A percentile compares a stretch with the other conserved stretches of the same genome.
Evolutionary conservation across 35 echinoderm and acorn worm species (phyloP).

Genomic region (Heliocidaris erythrogramma): DNA sequence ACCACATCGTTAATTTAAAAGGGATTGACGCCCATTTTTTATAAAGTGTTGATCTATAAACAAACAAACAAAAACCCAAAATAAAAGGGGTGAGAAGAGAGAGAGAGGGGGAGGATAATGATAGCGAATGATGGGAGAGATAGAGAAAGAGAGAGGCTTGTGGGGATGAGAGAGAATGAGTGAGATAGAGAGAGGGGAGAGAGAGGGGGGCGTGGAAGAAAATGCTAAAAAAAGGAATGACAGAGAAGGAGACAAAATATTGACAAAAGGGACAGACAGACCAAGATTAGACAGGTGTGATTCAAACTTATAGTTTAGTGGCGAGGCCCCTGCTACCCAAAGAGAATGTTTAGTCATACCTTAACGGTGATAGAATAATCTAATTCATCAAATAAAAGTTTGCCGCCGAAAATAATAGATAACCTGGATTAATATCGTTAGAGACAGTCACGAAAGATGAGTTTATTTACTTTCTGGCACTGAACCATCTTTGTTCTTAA

Average conservation of each 20-base stretch:
- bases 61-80: too few relatives aligned
- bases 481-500: constrained; percentile 2
- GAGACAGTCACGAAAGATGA: neutral
- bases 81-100: neutral
- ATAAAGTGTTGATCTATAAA: too few relatives aligned
- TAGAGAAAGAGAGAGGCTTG: neutral
- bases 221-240: too few relatives aligned
- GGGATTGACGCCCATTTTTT: too few relatives aligned
- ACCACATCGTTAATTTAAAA: neutral
- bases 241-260: too few relatives aligned
- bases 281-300: too few relatives aligned
- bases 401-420: neutral
- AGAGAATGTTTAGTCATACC: neutral
- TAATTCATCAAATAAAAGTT: neutral
- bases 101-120: neutral
- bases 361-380: neutral
- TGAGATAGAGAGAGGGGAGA: too few relatives aligned
- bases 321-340: neutral
- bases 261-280: too few relatives aligned
- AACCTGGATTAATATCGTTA: neutral
- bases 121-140: neutral
- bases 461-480: neutral
- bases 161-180: neutral
- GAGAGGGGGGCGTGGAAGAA: too few relatives aligned
- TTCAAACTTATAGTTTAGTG: neutral